A percentile compares a stretch with the other conserved stretches of the same genome.
Evolutionary conservation across 2,113 vertebrate genomes (phyloP).

Genomic region (Steatornis caripensis): DNA sequence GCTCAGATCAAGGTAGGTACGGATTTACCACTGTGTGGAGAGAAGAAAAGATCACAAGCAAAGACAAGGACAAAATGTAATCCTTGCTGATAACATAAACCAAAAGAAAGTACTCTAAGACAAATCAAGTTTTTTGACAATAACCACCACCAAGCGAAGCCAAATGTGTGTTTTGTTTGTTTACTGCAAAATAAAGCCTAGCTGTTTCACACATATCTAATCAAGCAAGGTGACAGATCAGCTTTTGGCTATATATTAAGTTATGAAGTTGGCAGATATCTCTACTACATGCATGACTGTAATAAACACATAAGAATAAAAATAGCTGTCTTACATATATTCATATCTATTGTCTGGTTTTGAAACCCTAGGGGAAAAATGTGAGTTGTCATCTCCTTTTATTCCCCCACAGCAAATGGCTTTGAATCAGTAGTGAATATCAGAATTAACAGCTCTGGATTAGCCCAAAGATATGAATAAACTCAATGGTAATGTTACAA

Average conservation of each 20-base stretch:
- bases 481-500: background rate
- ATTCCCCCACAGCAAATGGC: background rate
- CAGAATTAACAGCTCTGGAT: background rate
- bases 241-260: background rate
- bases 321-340: background rate
- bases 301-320: background rate
- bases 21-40: background rate
- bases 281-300: background rate
- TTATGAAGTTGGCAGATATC: background rate
- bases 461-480: background rate
- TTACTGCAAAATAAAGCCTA: background rate
- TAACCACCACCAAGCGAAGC: background rate
- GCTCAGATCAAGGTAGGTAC: background rate
- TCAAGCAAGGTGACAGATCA: background rate
- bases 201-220: background rate
- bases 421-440: background rate
- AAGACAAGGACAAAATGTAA: background rate
- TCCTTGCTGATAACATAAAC: background rate
- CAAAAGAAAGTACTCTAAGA: background rate
- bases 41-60: background rate
- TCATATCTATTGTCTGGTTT: background rate
- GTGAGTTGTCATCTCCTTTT: background rate
- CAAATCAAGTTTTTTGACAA: background rate
- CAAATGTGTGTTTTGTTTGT: background rate
- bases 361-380: background rate